phyloP scores from a whole-genome alignment of 2,888 invertebrate species.

The Coelinius sp. region DNA sequence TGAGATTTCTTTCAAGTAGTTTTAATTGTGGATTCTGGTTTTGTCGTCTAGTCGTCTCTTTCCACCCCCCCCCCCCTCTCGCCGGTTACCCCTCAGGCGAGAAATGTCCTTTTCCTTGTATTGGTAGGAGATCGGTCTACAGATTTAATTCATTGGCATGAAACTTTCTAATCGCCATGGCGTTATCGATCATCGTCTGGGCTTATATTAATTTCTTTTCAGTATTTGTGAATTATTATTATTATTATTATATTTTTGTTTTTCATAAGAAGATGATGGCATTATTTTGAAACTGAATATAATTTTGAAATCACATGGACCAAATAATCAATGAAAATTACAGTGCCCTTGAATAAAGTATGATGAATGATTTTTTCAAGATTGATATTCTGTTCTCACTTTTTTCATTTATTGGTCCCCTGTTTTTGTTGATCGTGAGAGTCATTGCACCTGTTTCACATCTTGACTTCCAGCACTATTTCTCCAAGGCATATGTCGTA shows the following conservation, averaged over 20 bases:
- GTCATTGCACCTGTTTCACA: background rate
- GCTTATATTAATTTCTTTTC: constrained; percentile 21
- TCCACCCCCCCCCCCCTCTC: background rate
- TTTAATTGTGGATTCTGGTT: background rate
- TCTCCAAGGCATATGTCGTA: background rate
- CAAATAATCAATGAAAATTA: background rate
- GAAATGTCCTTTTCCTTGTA: constrained; percentile 26
- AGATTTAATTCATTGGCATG: constrained; percentile 27
- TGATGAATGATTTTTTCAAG: too few relatives aligned
- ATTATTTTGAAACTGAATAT: background rate
- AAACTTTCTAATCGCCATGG: constrained; percentile 37
- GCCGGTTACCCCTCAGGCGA: background rate
- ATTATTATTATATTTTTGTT: too few relatives aligned
- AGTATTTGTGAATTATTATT: background rate
- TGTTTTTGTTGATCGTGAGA: background rate
- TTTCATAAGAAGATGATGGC: background rate
- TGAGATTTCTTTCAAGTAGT: background rate
- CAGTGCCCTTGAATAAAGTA: too few relatives aligned
- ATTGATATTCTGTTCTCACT: too few relatives aligned
- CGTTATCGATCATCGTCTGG: constrained; percentile 34
- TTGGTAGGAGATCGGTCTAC: constrained; percentile 18
- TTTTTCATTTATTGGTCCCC: too few relatives aligned
- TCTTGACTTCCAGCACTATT: background rate
- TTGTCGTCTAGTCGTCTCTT: too few relatives aligned
- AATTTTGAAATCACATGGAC: background rate